Base-by-base conservation (phyloP, 2,888 invertebrate species). In the Drosophila stalkeri region DNA sequence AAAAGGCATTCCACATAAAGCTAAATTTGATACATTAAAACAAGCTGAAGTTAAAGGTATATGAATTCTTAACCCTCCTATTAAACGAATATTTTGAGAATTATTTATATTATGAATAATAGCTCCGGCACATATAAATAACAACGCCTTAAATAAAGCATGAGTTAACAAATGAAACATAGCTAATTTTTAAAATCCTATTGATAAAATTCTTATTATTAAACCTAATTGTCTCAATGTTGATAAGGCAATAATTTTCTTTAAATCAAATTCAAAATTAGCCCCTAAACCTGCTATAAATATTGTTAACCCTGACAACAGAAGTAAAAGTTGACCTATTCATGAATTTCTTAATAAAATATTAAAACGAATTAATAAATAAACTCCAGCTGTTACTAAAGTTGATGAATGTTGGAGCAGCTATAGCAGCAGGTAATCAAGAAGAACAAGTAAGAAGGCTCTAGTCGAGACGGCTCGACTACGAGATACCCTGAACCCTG, bases 341-440 rank as follows among this genome's bases (percentile, higher is more conserved):
- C 11, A 2, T 3, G 18, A 20, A 44, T 20, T 18, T 20, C 8
- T 18, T 2, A 44, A 44, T 20, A 44, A 5, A 20, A 44, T 44
- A 44, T 44, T 44, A 44, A 44, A 20, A 0, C 44, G 44, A 44
- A 44, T 44, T 44, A 44, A 44, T 20, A 44, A 44, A 20, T 12
- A 44, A 12, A 44, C 43, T 1, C 43, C 43, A 20, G 43, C 43
- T 11, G 43, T 43, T 2, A 47, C 44, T 2, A 20, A 44, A 44
- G 44, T 44, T 0, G 62, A 73, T 2, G 67, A 72, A 63, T 72
- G 70, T 72, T 1, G 70, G 96, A 51, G 96, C 96, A 0, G 96
- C 95, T 92, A 96, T 96, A 49, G 96, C 96, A 0, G 95, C 95
- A 96, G 92, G 43, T 5, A 43, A 18, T 85, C 96, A 97, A 52